Conservation (phyloP, 2,113 vertebrate species). For the Dryoscopus gambensis region DNA sequence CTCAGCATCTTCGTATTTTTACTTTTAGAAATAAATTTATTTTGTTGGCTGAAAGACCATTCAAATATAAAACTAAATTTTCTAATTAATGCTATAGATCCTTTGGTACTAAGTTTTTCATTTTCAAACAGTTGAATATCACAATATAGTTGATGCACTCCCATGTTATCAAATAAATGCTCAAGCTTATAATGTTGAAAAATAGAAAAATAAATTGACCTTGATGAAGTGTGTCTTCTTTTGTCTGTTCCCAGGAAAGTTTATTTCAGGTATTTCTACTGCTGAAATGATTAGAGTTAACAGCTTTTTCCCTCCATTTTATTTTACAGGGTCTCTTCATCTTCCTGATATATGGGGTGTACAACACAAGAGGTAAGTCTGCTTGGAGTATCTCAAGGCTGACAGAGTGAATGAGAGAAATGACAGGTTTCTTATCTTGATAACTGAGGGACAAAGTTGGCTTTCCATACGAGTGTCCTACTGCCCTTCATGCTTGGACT, state of each 20-base stretch:
- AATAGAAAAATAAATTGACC: slow-evolving; percentile 86
- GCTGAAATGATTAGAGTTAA: slow-evolving; percentile 84
- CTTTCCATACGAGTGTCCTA: slow-evolving; percentile 86
- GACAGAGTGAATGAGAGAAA: slow-evolving; percentile 99
- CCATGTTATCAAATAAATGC: slow-evolving; percentile 71
- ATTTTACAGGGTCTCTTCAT: slow-evolving; percentile 97
- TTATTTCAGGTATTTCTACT: slow-evolving; percentile 80
- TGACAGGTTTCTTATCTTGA: slow-evolving; percentile 99
- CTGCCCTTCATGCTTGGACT: slow-evolving; percentile 99
- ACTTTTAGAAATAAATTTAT: background rate
- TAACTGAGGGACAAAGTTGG: slow-evolving; percentile 84
- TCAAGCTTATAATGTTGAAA: slow-evolving; percentile 82
- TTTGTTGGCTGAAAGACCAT: background rate
- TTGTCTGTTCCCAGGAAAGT: slow-evolving; percentile 83
- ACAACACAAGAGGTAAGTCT: slow-evolving; percentile 97
- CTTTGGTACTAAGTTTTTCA: background rate
- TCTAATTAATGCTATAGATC: slow-evolving; percentile 18
- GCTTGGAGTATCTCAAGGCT: slow-evolving; percentile 98
- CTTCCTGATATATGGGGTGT: slow-evolving; percentile 99
- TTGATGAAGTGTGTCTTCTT: slow-evolving; percentile 86
- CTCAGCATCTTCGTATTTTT: background rate
- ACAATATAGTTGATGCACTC: slow-evolving; percentile 26
- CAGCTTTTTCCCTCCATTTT: slow-evolving; percentile 81
- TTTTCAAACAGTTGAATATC: slow-evolving; percentile 12
- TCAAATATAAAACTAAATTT: background rate